Evolutionary conservation across 2,888 invertebrate species (phyloP), one percentile per base, ranked within the genome.

Genomic region (Phlogophora meticulosa): DNA sequence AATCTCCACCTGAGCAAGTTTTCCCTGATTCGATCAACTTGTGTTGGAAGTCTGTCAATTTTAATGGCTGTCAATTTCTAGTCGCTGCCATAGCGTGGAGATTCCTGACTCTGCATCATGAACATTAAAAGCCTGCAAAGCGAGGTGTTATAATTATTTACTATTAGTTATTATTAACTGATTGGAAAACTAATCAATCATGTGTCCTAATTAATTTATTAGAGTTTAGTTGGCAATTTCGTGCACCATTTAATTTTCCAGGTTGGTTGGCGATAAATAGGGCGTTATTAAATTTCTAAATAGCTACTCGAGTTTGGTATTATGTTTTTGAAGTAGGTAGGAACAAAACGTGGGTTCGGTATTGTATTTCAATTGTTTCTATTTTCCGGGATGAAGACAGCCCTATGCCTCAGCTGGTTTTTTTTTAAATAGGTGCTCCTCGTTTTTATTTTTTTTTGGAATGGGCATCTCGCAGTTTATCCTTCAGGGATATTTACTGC

Each of bases 101-200:
- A 28, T 28, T 28, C 28, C 28, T 2, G 2, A 5, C 5, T 28
- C 28, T 28, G 5, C 5, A 28, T 28, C 28, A 28, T 28, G 55
- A 67, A 59, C 56, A 58, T 78, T 74, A 46, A 71, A 43, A 43
- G 58, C 45, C 32, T 24, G 40, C 28, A 32, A 70, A 65, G 10
- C 13, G 32, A 52, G 13, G 58, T 51, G 49, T 51, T 51, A 51
- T 43, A 38, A 46, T 56, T 58, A 53, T 43, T 56, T 45, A 57
- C 57, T 51, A 56, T 49, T 62, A 28, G 20, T 51, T 51, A 48
- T 57, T 63, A 69, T 42, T 56, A 40, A 60, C 17, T 65, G 71
- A 60, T 65, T 57, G 40, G 52, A 28, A 1, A 56, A 71, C 42
- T 57, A 60, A 71, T 76, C 56, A 64, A 48, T 75, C 64, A 46